Evolutionary conservation across 2,888 invertebrate genomes (phyloP).

Genomic region (Phoenoteleia sp.): DNA sequence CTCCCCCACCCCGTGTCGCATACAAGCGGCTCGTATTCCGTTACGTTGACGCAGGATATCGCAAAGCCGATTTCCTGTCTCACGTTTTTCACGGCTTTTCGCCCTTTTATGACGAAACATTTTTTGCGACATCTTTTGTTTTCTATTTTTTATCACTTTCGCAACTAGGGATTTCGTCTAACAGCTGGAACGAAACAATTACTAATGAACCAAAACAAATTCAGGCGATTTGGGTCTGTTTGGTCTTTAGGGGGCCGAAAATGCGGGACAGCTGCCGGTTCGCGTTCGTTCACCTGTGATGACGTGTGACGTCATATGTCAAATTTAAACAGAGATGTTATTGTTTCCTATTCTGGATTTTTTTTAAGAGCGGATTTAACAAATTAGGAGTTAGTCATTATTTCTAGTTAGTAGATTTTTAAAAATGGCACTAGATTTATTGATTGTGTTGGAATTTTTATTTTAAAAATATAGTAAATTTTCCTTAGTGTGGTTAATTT

Average conservation of each 20-base stretch:
- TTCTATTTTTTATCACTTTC: not conserved
- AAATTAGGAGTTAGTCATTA: too few relatives aligned
- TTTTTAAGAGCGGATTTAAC: too few relatives aligned
- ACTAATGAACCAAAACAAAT: slow-evolving; percentile 24
- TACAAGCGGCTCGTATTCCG: not conserved
- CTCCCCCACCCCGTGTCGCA: not conserved
- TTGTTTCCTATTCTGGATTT: too few relatives aligned
- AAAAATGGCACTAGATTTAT: too few relatives aligned
- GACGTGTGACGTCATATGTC: not conserved
- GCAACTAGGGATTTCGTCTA: not conserved
- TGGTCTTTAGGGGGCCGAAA: not conserved
- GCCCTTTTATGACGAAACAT: too few relatives aligned
- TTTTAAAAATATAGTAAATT: too few relatives aligned
- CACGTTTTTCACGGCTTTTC: not conserved
- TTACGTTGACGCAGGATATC: slow-evolving; percentile 39
- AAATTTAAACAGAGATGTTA: too few relatives aligned
- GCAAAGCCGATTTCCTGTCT: slow-evolving; percentile 48
- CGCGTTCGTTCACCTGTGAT: slow-evolving; percentile 13
- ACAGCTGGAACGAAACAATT: slow-evolving; percentile 25
- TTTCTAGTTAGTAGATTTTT: too few relatives aligned
- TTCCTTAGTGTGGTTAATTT: too few relatives aligned
- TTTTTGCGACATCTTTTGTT: not conserved
- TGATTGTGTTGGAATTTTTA: too few relatives aligned
- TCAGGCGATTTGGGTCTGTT: slow-evolving; percentile 6
- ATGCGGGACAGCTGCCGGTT: slow-evolving; percentile 53